phyloP scores from a whole-genome alignment of 2,888 invertebrate genomes.

The Dasypogon diadema region DNA sequence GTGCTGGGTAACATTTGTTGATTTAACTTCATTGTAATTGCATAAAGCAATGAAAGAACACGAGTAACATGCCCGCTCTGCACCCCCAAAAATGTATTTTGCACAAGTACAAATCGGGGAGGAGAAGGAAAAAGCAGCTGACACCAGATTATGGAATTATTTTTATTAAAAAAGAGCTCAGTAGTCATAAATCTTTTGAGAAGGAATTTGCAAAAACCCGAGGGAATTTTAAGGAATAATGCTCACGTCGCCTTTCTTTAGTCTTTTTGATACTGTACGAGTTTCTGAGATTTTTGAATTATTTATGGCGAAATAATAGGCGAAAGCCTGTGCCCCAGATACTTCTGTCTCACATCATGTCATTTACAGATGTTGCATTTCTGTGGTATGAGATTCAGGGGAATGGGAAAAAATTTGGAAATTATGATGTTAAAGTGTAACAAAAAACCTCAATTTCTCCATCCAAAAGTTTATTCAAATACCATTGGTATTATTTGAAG shows the following conservation, averaged over 20 bases:
- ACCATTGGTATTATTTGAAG: too few relatives aligned
- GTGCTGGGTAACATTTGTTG: slow-evolving; percentile 35
- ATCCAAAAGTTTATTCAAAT: too few relatives aligned
- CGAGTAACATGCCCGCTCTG: neutral
- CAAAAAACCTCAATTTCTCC: too few relatives aligned
- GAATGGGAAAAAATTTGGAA: too few relatives aligned
- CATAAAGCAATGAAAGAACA: neutral
- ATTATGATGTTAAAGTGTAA: too few relatives aligned
- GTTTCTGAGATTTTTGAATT: slow-evolving; percentile 23
- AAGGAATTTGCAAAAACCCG: neutral
- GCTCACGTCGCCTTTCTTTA: slow-evolving; percentile 19
- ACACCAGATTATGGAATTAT: slow-evolving; percentile 32
- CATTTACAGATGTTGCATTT: too few relatives aligned
- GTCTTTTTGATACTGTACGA: neutral
- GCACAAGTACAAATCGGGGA: neutral
- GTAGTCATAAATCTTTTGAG: slow-evolving; percentile 37
- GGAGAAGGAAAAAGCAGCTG: slow-evolving; percentile 15
- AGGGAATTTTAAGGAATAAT: neutral
- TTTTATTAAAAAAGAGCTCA: slow-evolving; percentile 42
- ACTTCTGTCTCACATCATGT: too few relatives aligned
- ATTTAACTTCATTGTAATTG: slow-evolving; percentile 18
- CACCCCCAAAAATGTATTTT: slow-evolving; percentile 1
- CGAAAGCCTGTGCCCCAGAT: too few relatives aligned
- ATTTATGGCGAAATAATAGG: slow-evolving; percentile 1
- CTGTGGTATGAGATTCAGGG: too few relatives aligned